Evolutionary conservation across 2,113 vertebrate species (phyloP).

Genomic region (Coptodon rendalli): DNA sequence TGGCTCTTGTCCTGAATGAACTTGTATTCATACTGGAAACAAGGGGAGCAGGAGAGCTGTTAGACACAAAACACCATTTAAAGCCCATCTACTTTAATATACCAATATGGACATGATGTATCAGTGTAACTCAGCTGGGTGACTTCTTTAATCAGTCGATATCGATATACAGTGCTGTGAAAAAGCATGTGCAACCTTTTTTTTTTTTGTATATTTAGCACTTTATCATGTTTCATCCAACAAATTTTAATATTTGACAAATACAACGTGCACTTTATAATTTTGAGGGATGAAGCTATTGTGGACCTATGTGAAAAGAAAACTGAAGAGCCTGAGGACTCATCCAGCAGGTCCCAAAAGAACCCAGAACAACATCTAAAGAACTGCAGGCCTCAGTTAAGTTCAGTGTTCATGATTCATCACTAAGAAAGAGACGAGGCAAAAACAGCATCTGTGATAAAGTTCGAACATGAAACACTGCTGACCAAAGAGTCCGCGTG

Average conservation of each 20-base stretch:
- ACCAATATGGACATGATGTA: fast-evolving
- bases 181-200: neutral
- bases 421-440: neutral
- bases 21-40: slow-evolving; percentile 87
- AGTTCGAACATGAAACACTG: neutral
- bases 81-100: neutral
- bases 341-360: neutral
- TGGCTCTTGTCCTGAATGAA: slow-evolving; percentile 87
- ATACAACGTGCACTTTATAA: neutral
- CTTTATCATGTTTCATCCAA: neutral
- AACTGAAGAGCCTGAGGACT: neutral
- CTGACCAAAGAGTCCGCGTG: neutral
- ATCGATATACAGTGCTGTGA: neutral
- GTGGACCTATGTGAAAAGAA: neutral
- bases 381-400: neutral
- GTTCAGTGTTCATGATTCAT: neutral
- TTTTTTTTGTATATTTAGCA: neutral
- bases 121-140: neutral
- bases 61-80: neutral
- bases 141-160: neutral
- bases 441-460: neutral
- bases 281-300: neutral
- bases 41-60: neutral
- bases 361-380: neutral
- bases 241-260: neutral